phyloP scores from a whole-genome alignment of 2,113 vertebrate species.

The Sprattus sprattus region DNA sequence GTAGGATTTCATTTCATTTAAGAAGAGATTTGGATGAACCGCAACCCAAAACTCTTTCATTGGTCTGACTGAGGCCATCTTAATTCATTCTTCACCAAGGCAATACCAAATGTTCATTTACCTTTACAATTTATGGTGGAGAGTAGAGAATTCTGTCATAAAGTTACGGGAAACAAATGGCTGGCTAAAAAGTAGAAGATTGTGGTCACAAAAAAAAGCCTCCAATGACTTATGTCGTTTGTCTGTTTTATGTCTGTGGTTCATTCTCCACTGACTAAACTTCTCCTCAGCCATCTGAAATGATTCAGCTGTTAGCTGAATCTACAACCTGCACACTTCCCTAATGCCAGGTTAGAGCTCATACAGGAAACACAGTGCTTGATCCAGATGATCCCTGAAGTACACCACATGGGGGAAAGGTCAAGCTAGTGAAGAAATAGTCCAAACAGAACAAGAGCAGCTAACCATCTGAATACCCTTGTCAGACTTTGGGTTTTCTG shows the following conservation, averaged over 20 bases:
- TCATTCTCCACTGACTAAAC: not conserved
- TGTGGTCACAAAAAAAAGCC: not conserved
- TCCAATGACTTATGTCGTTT: not conserved
- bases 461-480: not conserved
- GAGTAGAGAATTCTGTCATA: not conserved
- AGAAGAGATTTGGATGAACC: not conserved
- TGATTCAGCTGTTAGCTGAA: not conserved
- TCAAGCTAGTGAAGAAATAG: not conserved
- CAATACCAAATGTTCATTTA: not conserved
- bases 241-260: not conserved
- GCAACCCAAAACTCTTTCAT: not conserved
- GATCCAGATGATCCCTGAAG: constrained; percentile 40
- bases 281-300: not conserved
- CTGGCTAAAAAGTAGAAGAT: not conserved
- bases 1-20: not conserved
- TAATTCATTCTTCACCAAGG: not conserved
- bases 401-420: constrained; percentile 24
- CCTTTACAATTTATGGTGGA: not conserved
- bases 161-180: not conserved
- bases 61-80: not conserved
- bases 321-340: not conserved
- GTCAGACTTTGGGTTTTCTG: not conserved
- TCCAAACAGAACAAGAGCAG: not conserved
- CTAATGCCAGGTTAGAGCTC: constrained; percentile 26
- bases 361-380: not conserved